A percentile compares a stretch with the other conserved stretches of the same genome.
These are phyloP conservation scores for Syngnathus floridae DNA, from an alignment of 2,113 vertebrate species.

Conservation along the genomic window DNA sequence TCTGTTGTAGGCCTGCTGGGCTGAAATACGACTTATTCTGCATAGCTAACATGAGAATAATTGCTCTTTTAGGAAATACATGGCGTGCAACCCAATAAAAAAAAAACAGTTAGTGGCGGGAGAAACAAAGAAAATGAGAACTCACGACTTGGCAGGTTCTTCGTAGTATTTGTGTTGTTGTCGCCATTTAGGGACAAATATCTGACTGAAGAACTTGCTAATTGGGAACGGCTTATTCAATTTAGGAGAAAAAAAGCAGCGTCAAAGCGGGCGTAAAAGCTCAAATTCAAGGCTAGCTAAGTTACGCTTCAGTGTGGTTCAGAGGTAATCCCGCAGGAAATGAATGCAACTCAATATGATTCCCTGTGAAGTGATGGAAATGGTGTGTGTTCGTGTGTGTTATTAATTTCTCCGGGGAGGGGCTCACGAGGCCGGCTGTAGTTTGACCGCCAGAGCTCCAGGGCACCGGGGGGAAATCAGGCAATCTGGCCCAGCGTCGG, in stretches of 20 bases:
- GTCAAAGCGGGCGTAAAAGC: neutral
- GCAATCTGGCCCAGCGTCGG: constrained; percentile 42
- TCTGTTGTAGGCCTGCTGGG: neutral
- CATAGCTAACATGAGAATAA: constrained; percentile 50
- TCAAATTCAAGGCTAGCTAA: neutral
- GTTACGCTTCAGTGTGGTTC: neutral
- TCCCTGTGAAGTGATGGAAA: constrained; percentile 4
- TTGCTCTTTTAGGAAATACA: constrained; percentile 44
- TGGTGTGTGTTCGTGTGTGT: constrained; percentile 10
- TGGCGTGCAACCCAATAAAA: constrained; percentile 30
- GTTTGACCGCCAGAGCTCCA: constrained; percentile 45
- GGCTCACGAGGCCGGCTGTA: constrained; percentile 45
- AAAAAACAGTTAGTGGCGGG: neutral
- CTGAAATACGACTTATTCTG: neutral
- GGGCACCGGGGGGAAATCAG: constrained; percentile 36
- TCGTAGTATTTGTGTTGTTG: neutral
- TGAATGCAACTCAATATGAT: neutral
- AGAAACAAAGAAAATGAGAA: neutral
- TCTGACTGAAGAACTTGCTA: constrained; percentile 6
- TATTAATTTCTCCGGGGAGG: constrained; percentile 40
- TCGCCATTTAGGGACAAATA: neutral
- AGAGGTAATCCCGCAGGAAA: constrained; percentile 2
- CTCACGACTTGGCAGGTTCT: neutral
- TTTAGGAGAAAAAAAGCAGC: neutral
- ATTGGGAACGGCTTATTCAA: constrained; percentile 6